Evolutionary conservation across 2,888 invertebrate genomes (phyloP), one percentile per base, ranked within the genome.

Genomic region (Drosophila colorata): DNA sequence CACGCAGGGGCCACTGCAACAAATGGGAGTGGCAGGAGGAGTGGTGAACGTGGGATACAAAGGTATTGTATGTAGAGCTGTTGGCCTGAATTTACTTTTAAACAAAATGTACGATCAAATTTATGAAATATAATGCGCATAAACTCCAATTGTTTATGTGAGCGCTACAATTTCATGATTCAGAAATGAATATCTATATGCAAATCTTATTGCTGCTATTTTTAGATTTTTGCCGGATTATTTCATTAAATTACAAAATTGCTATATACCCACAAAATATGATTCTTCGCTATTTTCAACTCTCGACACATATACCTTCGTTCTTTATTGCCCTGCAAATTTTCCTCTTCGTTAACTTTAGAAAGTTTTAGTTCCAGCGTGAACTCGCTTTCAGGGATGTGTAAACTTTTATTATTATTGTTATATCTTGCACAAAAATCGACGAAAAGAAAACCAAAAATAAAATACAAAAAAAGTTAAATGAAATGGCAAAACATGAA

Each of bases 41-140:
- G 31, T 8, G 33, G 33, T 4, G 33, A 1, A 8, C 18, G 13
- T 13, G 13, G 14, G 5, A 4, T 35, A 3, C 31, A 38, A 11
- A 47, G 43, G 31, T 56, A 55, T 37, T 46, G n/a, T 53, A 25
- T 40, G 20, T 53, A 20, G 40, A 55, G 28, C 47, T 33, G 14
- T 35, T 60, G 56, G 28, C 48, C 44, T 46, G 20, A 16, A 47
- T 51, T 55, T 18, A 28, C n/a, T 55, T 51, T 71, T 55, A 16
- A 51, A n/a, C 44, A 44, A 60, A 53, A 49, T 35, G 44, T 44
- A 37, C 28, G 37, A 20, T 25, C 20, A 20, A 41, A 53, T 38
- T 47, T 55, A 49, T 31, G 33, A 43, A n/a, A 11, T 14, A 14
- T 14, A 14, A 59, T 35, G 31, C 25, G 37, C 33, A 28, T 43